Base-by-base conservation (phyloP, 2,888 invertebrate genomes). In the Ectemnius cavifrons region DNA sequence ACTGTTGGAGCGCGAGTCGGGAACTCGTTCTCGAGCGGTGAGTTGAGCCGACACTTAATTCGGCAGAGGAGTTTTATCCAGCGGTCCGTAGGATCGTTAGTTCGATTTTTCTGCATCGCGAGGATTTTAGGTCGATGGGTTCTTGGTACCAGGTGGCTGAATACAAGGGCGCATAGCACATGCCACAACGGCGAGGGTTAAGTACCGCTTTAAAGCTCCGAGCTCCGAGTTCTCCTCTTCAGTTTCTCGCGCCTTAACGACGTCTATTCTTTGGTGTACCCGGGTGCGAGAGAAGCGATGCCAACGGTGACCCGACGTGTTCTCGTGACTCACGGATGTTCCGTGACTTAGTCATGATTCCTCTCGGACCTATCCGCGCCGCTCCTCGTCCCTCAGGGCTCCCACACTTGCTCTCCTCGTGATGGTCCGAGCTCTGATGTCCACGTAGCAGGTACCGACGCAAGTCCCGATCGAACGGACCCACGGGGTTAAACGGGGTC, bases 281-380 rank as follows among this genome's bases (percentile, higher is more conserved):
- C 73, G 67, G 60, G 27, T 27, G 63, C 59, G 56, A 28, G 68
- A 63, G 69, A 37, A 63, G 20, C 68, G 63, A 62, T 56, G 66
- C 58, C 59, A 37, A 66, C 63, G 73, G 63, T 73, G 73, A 73
- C 79, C 71, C 69, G 69, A 46, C 76, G 61, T 66, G 68, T 58
- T 81, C 77, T 76, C 78, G 84, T 84, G 85, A 84, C 79, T 84
- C 84, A 84, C 73, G 81, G 80, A 78, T 78, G 75, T 81, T 81
- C 81, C 73, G 77, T 85, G 84, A 77, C 79, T 81, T 78, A 84
- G 82, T 84, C 85, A 79, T 75, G 77, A 71, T 61, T 68, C 60
- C 6, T 49, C 63, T 46, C 57, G 59, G 47, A n/a, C 52, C 57
- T 13, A 52, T 61, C 45, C 16, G 37, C 28, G 37, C 28, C 27